Evolutionary conservation across 2,888 invertebrate genomes (phyloP).

Genomic region (Dicycla oo): DNA sequence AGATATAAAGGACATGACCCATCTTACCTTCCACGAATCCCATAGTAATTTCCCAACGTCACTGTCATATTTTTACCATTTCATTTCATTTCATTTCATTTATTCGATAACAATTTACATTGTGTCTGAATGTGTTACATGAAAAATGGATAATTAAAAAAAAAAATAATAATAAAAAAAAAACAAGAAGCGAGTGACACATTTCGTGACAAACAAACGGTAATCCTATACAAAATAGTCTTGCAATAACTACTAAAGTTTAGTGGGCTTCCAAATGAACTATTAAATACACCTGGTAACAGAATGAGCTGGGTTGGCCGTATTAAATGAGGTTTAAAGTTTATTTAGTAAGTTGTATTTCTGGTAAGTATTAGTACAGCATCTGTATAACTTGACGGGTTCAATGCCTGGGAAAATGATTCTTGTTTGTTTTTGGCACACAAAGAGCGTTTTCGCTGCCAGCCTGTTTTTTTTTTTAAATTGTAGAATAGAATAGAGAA

Average conservation of each 20-base stretch:
- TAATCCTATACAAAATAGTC: slow-evolving; percentile 26
- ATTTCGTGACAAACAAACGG: slow-evolving; percentile 14
- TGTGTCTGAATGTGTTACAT: too few species aligned
- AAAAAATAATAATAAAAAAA: too few species aligned
- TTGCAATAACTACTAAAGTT: slow-evolving; percentile 4
- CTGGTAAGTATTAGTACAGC: neutral
- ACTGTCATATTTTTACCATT: slow-evolving; percentile 14
- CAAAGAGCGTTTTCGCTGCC: neutral
- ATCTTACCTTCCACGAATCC: neutral
- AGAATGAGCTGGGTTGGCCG: neutral
- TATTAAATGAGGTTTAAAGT: slow-evolving; percentile 13
- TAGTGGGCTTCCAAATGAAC: slow-evolving; percentile 26
- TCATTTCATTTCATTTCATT: too few species aligned
- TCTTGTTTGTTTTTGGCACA: neutral
- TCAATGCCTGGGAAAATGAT: neutral
- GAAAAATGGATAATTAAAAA: too few species aligned
- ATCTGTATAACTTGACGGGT: neutral
- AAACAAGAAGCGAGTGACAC: slow-evolving; percentile 32
- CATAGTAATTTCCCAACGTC: neutral
- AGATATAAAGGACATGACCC: neutral
- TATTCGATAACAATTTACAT: too few species aligned
- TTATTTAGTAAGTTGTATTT: neutral
- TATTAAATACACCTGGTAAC: slow-evolving; percentile 36
- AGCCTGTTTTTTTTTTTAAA: neutral
- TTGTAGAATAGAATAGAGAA: too few species aligned